These are phyloP conservation scores for Pelobates cultripes DNA, from an alignment of 2,797 vertebrate species.

Conservation along the genomic window DNA sequence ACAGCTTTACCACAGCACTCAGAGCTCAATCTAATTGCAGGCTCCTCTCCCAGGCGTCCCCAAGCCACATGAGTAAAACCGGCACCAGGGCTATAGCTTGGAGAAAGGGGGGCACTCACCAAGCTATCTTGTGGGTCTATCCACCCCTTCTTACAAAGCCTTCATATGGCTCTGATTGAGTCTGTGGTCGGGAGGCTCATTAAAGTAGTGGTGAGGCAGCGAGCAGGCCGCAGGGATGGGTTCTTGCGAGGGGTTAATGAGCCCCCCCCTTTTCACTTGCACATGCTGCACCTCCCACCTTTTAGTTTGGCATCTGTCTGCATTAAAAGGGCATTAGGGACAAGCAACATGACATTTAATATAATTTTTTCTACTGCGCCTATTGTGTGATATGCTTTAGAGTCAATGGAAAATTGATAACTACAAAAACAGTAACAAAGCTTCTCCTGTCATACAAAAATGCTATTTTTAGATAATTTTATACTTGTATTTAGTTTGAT, in stretches of 20 bases:
- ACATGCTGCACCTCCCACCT: slow-evolving; percentile 15
- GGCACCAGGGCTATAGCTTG: slow-evolving; percentile 50
- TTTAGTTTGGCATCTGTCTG: slow-evolving; percentile 21
- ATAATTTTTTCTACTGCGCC: neutral
- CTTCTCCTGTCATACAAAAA: too few species aligned
- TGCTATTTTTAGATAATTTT: too few species aligned
- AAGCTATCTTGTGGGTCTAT: slow-evolving; percentile 44
- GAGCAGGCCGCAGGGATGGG: slow-evolving; percentile 44
- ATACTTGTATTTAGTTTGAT: too few species aligned
- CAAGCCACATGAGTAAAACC: slow-evolving; percentile 55
- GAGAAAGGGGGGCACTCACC: slow-evolving; percentile 48
- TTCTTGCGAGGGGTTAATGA: slow-evolving; percentile 47
- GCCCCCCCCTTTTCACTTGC: slow-evolving; percentile 23
- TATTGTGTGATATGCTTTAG: neutral
- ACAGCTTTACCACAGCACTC: slow-evolving; percentile 51
- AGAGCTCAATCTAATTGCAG: slow-evolving; percentile 55
- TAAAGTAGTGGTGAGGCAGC: slow-evolving; percentile 52
- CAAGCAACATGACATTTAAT: slow-evolving; percentile 1
- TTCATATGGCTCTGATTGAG: slow-evolving; percentile 55
- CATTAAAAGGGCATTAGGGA: neutral
- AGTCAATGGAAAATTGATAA: too few species aligned
- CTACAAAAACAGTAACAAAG: too few species aligned
- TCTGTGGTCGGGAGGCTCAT: slow-evolving; percentile 55
- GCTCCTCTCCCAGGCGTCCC: slow-evolving; percentile 56
- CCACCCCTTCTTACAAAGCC: slow-evolving; percentile 43